Evolutionary conservation across 2,888 invertebrate genomes (phyloP), one percentile per base, ranked within the genome.

Genomic region (Yponomeuta malinellus): DNA sequence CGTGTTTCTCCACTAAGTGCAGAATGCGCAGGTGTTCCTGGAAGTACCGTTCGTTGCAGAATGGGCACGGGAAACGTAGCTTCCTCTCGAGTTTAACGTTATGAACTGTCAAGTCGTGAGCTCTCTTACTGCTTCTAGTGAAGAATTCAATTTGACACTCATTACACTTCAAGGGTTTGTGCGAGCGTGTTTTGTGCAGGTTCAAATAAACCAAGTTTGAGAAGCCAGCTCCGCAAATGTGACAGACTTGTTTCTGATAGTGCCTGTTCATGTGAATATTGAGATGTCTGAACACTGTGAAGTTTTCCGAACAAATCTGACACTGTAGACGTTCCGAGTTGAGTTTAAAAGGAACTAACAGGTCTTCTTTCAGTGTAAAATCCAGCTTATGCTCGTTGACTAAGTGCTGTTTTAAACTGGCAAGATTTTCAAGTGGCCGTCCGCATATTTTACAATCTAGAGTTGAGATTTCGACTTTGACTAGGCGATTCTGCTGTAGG

Each of bases 251-350:
- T n/a, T 88, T 90, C 70, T 87, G 86, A 71, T 75, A 91, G 79
- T 92, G 90, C 67, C 78, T 87, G 63, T 91, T 90, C 79, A 90
- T 84, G 71, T 92, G 91, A 2, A 92, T 86, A 48, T 90, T 90
- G 2, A 92, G 73, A 0, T 83, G 72, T 9, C 89, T 76, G 66
- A 92, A 92, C 9, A 81, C 73, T 0, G 73, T 72, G 48, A 89
- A 91, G 0, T 70, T 74, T 73, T 89, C 85, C 0, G 59, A 74
- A 70, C 91, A 92, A 12, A 90, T 77, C 68, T 90, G 91, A 65
- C 91, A 92, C 65, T 80, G 75, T 0, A 91, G 72, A 0, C 75
- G 72, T 1, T 67, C 78, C 2, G 70, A 29, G 29, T 82, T 79
- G 0, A 91, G 82, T 74, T 85, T 88, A 65, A 89, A 92, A 0